These are phyloP conservation scores for Typhlomys cinereus DNA, from an alignment of 2,113 vertebrate species.

Conservation along the genomic window DNA sequence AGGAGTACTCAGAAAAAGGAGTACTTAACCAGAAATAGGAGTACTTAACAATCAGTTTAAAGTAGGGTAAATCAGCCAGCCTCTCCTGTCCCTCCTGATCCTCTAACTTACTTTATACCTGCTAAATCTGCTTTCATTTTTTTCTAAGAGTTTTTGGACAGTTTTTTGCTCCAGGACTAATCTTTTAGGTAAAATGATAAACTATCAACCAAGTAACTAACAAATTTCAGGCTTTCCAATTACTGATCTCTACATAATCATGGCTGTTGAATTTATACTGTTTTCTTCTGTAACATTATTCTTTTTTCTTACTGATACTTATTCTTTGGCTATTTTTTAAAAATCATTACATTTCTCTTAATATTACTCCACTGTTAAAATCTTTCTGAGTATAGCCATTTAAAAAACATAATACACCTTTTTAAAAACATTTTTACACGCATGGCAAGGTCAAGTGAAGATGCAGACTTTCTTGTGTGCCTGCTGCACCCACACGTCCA, in stretches of 20 bases:
- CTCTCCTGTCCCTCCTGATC: neutral
- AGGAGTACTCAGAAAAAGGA: neutral
- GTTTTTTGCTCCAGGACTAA: neutral
- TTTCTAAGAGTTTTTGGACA: neutral
- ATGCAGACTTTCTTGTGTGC: neutral
- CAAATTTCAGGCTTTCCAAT: neutral
- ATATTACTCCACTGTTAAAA: neutral
- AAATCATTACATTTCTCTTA: neutral
- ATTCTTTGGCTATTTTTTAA: neutral
- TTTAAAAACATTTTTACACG: neutral
- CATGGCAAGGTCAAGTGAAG: neutral
- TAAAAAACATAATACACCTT: neutral
- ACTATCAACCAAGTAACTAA: neutral
- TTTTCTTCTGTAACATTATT: neutral
- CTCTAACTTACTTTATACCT: neutral
- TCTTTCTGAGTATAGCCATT: neutral
- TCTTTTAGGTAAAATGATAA: neutral
- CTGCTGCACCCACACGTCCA: too few relatives aligned
- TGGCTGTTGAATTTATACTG: neutral
- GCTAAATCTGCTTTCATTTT: neutral
- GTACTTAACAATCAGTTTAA: neutral
- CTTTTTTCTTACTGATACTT: neutral
- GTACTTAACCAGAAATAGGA: neutral
- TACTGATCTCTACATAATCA: neutral
- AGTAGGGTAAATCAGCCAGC: neutral